phyloP scores from a whole-genome alignment of 2,888 invertebrate species.

The Reticulitermes lucifugus region DNA sequence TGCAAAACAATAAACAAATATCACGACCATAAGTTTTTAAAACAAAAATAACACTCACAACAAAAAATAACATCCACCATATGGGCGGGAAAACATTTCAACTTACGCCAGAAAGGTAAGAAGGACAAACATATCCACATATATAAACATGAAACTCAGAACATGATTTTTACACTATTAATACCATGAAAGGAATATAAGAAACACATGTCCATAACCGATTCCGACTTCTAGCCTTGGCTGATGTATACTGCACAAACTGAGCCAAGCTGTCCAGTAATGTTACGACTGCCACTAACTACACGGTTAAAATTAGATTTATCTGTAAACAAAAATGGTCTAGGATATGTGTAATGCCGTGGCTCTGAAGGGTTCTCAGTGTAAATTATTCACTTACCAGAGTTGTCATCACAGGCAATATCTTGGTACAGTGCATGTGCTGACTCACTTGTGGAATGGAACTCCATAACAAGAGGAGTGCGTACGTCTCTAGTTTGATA shows the following conservation, averaged over 20 bases:
- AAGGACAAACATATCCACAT: too few species aligned
- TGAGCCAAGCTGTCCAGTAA: background rate
- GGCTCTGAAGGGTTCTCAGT: background rate
- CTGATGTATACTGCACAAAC: background rate
- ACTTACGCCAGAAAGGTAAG: too few species aligned
- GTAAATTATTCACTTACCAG: background rate
- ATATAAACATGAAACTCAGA: background rate
- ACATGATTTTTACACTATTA: background rate
- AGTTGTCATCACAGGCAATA: slow-evolving; percentile 4
- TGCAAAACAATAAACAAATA: too few species aligned
- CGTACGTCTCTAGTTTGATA: background rate
- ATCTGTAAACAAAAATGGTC: background rate
- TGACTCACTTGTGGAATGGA: background rate
- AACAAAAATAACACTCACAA: too few species aligned
- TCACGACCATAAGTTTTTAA: too few species aligned
- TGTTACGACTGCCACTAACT: background rate
- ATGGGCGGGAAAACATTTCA: too few species aligned
- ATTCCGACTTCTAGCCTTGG: background rate
- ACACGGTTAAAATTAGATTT: background rate
- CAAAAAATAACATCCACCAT: too few species aligned
- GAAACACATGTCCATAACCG: too few species aligned
- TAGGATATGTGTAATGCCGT: background rate
- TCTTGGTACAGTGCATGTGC: background rate
- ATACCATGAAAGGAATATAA: background rate
- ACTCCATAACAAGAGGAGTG: background rate